These are phyloP conservation scores for Melanaphis sacchari DNA, from an alignment of 1,140 invertebrate species.

Conservation along the genomic window DNA sequence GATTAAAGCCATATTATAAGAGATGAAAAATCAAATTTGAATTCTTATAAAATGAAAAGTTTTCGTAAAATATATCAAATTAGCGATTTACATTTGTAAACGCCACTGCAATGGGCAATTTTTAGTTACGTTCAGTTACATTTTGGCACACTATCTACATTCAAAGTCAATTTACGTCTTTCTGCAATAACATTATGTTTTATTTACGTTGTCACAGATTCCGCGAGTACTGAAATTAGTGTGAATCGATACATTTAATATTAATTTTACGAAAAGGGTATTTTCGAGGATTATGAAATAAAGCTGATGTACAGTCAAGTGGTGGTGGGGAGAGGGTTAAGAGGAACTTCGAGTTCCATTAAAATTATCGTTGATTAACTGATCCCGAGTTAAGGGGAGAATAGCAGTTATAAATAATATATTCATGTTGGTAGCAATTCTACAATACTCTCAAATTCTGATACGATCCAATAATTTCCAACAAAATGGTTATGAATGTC, in stretches of 20 bases:
- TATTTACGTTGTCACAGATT: background rate
- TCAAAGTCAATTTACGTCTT: background rate
- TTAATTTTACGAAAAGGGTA: constrained; percentile 19
- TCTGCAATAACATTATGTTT: background rate
- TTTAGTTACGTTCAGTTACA: background rate
- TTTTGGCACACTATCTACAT: background rate
- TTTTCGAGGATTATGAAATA: background rate
- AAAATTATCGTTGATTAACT: constrained; percentile 50
- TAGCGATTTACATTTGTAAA: background rate
- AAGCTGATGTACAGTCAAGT: background rate
- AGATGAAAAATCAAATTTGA: background rate
- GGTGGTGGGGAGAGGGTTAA: background rate
- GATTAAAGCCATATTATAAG: background rate
- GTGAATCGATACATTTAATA: constrained; percentile 15
- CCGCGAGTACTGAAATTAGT: background rate
- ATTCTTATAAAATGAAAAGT: background rate
- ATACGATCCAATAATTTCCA: constrained; percentile 15
- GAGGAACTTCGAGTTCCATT: constrained; percentile 25
- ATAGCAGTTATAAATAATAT: constrained; percentile 28
- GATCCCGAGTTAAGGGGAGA: constrained; percentile 4
- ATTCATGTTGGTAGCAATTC: constrained; percentile 2
- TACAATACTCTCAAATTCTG: background rate
- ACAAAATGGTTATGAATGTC: constrained; percentile 13
- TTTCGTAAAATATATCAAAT: background rate
- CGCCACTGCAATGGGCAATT: background rate